Percentiles rank a stretch among this genome's conserved stretches.
phyloP scores from a whole-genome alignment of 2,888 invertebrate genomes.

The Callinectes sapidus region DNA sequence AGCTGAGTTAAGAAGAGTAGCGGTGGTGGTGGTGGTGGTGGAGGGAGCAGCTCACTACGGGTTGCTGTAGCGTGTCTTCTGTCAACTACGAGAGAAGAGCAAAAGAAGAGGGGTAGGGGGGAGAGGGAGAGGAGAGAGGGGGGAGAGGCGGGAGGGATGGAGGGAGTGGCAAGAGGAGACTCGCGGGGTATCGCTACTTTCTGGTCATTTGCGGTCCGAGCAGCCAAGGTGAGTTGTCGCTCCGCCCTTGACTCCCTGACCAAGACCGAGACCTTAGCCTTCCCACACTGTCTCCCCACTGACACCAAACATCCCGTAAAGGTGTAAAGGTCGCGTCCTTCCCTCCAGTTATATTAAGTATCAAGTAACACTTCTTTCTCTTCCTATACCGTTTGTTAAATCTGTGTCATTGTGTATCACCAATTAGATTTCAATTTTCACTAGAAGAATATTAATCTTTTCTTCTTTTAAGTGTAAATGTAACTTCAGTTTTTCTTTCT shows the following conservation, averaged over 20 bases:
- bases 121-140: not conserved
- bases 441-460: not conserved
- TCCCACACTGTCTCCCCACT: not conserved
- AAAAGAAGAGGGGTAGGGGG: not conserved
- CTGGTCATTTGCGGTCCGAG: constrained; percentile 5
- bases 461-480: not conserved
- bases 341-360: not conserved
- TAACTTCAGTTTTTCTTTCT: not conserved
- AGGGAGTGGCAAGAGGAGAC: not conserved
- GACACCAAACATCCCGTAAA: not conserved
- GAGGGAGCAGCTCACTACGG: not conserved
- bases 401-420: no score
- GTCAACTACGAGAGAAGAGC: not conserved
- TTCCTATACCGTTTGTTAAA: not conserved
- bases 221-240: constrained; percentile 16
- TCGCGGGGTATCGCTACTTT: not conserved
- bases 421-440: not conserved
- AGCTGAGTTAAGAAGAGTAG: not conserved
- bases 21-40: not conserved
- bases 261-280: not conserved
- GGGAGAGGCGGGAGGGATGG: not conserved
- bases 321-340: not conserved
- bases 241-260: not conserved
- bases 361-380: not conserved
- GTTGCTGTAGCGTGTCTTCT: not conserved